phyloP scores from a whole-genome alignment of 2,113 vertebrate species.

The Edolisoma coerulescens region DNA sequence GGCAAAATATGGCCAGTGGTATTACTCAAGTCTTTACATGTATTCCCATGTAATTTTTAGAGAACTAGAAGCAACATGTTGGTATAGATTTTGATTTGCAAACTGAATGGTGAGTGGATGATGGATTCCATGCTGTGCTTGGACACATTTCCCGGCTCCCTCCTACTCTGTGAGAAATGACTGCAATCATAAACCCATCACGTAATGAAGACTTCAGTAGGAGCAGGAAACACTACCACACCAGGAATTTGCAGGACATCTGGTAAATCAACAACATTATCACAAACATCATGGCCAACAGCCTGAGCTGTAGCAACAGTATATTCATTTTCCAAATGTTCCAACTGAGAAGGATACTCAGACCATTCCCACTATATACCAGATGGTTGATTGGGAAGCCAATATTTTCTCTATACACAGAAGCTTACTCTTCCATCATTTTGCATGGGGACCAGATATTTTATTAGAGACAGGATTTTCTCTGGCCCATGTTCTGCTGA shows the following conservation, averaged over 20 bases:
- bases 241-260: conserved; percentile 78
- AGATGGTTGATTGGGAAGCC: conserved; percentile 78
- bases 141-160: conserved; percentile 27
- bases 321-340: conserved; percentile 80
- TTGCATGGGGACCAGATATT: conserved; percentile 53
- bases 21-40: background rate
- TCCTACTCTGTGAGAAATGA: conserved; percentile 46
- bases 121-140: conserved; percentile 33
- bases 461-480: conserved; percentile 19
- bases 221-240: conserved; percentile 54
- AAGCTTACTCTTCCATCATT: conserved; percentile 64
- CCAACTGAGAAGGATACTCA: conserved; percentile 74
- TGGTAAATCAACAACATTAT: conserved; percentile 76
- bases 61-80: conserved; percentile 8
- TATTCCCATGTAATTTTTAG: background rate
- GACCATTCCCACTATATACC: conserved; percentile 67
- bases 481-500: background rate
- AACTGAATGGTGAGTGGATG: background rate
- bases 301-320: conserved; percentile 72
- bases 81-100: conserved; percentile 18
- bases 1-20: background rate
- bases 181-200: conserved; percentile 43
- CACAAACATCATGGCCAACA: conserved; percentile 70
- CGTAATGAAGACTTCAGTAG: conserved; percentile 48
- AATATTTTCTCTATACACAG: conserved; percentile 71